Conservation (phyloP, 1,140 invertebrate genomes). For the Chironomus tepperi region DNA sequence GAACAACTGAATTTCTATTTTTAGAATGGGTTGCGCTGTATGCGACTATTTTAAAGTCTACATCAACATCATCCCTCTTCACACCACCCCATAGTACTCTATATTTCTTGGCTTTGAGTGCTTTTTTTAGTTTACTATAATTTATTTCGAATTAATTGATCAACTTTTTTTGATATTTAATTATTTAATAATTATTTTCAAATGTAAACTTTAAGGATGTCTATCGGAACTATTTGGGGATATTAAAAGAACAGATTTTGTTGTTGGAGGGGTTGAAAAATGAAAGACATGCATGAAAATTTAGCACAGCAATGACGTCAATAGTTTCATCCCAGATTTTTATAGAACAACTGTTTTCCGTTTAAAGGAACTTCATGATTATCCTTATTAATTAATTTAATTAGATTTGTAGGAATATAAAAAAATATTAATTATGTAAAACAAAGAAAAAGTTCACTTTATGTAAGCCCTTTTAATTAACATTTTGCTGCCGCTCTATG, state of each 20-base stretch:
- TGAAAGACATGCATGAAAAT: not conserved
- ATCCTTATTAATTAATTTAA: not conserved
- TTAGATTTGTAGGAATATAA: not conserved
- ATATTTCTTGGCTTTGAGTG: not conserved
- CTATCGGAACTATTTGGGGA: not conserved
- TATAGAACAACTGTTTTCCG: not conserved
- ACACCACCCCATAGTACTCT: not conserved
- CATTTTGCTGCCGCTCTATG: too few species aligned
- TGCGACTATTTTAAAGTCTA: not conserved
- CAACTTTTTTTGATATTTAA: too few species aligned
- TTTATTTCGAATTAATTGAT: too few species aligned
- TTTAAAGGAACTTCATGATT: not conserved
- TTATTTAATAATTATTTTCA: too few species aligned
- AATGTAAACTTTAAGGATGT: not conserved
- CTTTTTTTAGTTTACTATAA: too few species aligned
- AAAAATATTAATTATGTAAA: not conserved
- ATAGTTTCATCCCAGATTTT: constrained; percentile 6
- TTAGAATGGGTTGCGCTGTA: not conserved
- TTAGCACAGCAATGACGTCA: constrained; percentile 18
- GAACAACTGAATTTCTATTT: not conserved
- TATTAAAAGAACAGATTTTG: not conserved
- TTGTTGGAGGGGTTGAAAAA: too few species aligned
- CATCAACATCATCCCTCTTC: not conserved
- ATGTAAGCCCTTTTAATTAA: not conserved
- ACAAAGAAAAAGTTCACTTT: constrained; percentile 4